Evolutionary conservation across 2,797 vertebrate genomes (phyloP).

Genomic region (Onychomys arenicola): DNA sequence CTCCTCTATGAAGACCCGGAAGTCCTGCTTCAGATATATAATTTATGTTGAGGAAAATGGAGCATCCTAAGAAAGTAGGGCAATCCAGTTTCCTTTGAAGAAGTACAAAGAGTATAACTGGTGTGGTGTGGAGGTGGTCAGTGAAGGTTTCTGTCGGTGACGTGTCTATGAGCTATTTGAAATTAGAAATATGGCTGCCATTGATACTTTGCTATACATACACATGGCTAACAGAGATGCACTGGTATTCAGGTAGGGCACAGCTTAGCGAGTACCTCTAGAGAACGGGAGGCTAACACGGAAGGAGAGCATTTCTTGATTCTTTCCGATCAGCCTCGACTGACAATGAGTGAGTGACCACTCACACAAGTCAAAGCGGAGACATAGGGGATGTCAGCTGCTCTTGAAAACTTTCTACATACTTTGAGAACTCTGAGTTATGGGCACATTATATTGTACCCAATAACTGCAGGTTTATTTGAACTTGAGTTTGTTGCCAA

Average conservation of each 20-base stretch:
- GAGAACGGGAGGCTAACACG: constrained; percentile 88
- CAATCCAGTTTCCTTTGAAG: not conserved
- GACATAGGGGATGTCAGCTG: constrained; percentile 90
- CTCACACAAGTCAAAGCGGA: constrained; percentile 87
- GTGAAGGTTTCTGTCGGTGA: not conserved
- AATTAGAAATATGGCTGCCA: constrained; percentile 79
- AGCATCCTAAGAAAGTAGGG: not conserved
- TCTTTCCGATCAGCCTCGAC: constrained; percentile 83
- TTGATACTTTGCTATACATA: constrained; percentile 76
- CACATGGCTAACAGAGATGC: constrained; percentile 76
- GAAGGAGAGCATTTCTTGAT: constrained; percentile 86
- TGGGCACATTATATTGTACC: constrained; percentile 81
- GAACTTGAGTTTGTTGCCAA: constrained; percentile 89
- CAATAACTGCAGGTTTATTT: constrained; percentile 87
- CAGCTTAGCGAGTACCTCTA: constrained; percentile 88
- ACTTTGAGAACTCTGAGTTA: constrained; percentile 77
- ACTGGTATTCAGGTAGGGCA: constrained; percentile 83
- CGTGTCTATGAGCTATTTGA: constrained; percentile 70
- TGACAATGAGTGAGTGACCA: constrained; percentile 85
- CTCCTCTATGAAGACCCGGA: not conserved
- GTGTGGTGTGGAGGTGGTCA: not conserved
- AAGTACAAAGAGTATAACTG: not conserved
- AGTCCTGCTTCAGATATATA: not conserved
- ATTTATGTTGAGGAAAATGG: not conserved
- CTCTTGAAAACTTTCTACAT: constrained; percentile 89